Conservation (phyloP, 2,113 vertebrate genomes). For the Dicentrarchus labrax region DNA sequence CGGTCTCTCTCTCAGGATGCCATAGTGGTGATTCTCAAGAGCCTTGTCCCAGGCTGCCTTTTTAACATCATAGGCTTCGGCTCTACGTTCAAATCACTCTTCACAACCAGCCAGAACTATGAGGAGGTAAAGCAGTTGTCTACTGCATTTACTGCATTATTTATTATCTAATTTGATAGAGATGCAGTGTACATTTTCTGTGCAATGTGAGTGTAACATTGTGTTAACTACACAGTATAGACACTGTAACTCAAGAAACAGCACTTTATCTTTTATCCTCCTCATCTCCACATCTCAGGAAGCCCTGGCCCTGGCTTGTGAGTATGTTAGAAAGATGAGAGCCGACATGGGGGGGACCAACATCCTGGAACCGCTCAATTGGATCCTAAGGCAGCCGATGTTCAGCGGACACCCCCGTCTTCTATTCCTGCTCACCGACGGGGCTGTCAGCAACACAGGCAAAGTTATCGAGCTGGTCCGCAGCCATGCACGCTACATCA, state of each 20-base stretch:
- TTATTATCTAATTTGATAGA: not conserved
- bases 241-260: not conserved
- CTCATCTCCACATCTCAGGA: slow-evolving; percentile 82
- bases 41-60: slow-evolving; percentile 90
- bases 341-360: slow-evolving; percentile 95
- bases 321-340: slow-evolving; percentile 87
- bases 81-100: slow-evolving; percentile 91
- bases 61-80: slow-evolving; percentile 95
- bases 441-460: slow-evolving; percentile 88
- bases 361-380: slow-evolving; percentile 89
- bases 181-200: not conserved
- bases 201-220: not conserved
- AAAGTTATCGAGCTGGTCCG: slow-evolving; percentile 92
- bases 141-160: not conserved
- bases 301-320: slow-evolving; percentile 87
- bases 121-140: slow-evolving; percentile 86
- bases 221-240: not conserved
- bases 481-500: slow-evolving; percentile 88
- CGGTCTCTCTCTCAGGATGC: slow-evolving; percentile 86
- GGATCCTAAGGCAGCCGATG: slow-evolving; percentile 90
- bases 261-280: not conserved
- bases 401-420: slow-evolving; percentile 90
- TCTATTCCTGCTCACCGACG: slow-evolving; percentile 90
- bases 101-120: slow-evolving; percentile 91
- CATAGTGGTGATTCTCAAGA: slow-evolving; percentile 93